These are phyloP conservation scores for Drosophila longiperda DNA, from an alignment of 2,888 invertebrate species.

Conservation along the genomic window DNA sequence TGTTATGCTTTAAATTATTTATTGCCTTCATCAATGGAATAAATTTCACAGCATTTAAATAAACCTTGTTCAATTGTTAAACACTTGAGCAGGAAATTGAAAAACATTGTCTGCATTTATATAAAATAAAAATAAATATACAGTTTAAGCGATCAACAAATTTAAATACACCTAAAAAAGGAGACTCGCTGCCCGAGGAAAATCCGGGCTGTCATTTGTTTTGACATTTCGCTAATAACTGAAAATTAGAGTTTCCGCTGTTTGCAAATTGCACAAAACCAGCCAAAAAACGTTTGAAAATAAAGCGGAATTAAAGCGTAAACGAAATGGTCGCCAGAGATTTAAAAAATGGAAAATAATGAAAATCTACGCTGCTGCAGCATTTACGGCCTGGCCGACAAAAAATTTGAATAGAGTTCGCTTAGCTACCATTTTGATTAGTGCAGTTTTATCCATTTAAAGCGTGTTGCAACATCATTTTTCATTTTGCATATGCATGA, in stretches of 20 bases:
- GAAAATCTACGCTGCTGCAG: neutral
- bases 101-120: neutral
- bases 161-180: conserved; percentile 6
- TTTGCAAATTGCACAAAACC: conserved; percentile 16
- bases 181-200: conserved; percentile 10
- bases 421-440: conserved; percentile 58
- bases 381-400: neutral
- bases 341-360: neutral
- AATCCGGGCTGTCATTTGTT: conserved; percentile 62
- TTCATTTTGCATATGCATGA: conserved; percentile 66
- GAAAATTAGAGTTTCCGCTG: conserved; percentile 62
- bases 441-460: conserved; percentile 59
- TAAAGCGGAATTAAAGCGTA: conserved; percentile 13
- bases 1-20: neutral
- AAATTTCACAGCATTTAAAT: too few species aligned
- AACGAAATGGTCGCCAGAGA: conserved; percentile 5
- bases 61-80: neutral
- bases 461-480: conserved; percentile 25
- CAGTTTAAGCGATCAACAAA: conserved; percentile 6
- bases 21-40: neutral
- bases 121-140: conserved; percentile 7
- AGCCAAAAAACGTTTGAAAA: conserved; percentile 14
- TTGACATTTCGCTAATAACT: conserved; percentile 72
- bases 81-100: neutral
- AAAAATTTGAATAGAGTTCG: neutral